Base-by-base conservation (phyloP, 2,888 invertebrate genomes). In the Schizaphis graminum region DNA sequence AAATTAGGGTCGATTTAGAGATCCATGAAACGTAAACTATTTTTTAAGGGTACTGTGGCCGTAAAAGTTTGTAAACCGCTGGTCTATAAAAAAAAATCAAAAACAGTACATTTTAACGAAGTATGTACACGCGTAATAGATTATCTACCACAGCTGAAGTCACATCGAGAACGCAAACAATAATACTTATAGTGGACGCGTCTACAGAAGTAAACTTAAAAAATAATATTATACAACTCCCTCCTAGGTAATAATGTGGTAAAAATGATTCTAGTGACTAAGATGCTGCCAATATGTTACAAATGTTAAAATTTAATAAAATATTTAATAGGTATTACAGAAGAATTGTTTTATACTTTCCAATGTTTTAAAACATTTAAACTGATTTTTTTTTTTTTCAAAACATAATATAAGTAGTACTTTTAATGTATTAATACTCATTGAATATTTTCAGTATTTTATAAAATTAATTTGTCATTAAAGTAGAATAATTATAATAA, bases 211-310 rank as follows among this genome's bases (percentile, higher is more conserved):
- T 67, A 67, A 5, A 35, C 16, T 16, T n/a, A 67, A n/a, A 35
- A 28, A 61, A 11, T 11, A 16, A 16, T n/a, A 13, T 7, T 67
- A 0, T n/a, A n/a, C 5, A 21, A 35, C 13, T 57, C 26, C n/a
- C 7, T 67, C 16, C n/a, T 7, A 0, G 16, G 0, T 16, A 26
- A 13, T 0, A 53, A 53, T 3, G 7, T 16, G n/a, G 2, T 67
- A 67, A 67, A 16, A 35, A 35, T 35, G n/a, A 67, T 16, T 35
- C n/a, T 16, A 26, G 5, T n/a, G 4, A 16, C 67, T n/a, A n/a
- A n/a, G 0, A 16, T n/a, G 67, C 4, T n/a, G n/a, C 5, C 16
- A 13, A n/a, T 13, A 11, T n/a, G n/a, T 67, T n/a, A 67, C 0
- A 67, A n/a, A 67, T 3, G n/a, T 16, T 5, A n/a, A 3, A 44